phyloP scores from a whole-genome alignment of 2,797 vertebrate species.

The Myripristis jacobus region DNA sequence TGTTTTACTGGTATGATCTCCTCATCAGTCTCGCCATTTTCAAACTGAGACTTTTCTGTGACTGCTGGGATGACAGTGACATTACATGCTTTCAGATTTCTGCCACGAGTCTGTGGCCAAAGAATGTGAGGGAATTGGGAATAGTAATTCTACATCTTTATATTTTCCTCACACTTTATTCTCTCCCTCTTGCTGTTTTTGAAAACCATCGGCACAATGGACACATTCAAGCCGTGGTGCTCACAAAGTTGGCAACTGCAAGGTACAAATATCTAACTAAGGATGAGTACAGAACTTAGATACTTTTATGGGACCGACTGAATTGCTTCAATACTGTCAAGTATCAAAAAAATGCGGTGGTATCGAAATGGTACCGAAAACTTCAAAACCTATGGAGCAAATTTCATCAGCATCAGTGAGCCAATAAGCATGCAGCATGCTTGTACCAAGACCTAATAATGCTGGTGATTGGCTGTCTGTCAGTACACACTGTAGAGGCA shows the following conservation, averaged over 20 bases:
- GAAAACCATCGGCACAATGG: constrained; percentile 3
- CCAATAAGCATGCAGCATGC: too few relatives aligned
- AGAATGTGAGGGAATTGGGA: constrained; percentile 24
- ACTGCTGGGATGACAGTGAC: constrained; percentile 13
- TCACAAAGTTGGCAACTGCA: background rate
- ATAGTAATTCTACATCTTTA: background rate
- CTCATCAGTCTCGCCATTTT: constrained; percentile 21
- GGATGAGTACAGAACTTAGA: too few relatives aligned
- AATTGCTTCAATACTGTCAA: too few relatives aligned
- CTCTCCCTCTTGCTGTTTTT: background rate
- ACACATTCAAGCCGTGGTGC: background rate
- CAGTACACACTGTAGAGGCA: too few relatives aligned
- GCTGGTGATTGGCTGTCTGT: too few relatives aligned
- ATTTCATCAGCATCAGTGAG: too few relatives aligned
- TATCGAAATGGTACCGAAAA: too few relatives aligned
- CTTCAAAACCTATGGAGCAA: too few relatives aligned
- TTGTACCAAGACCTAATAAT: too few relatives aligned
- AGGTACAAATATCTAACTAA: background rate
- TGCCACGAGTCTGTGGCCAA: constrained; percentile 33
- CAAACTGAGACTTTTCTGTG: constrained; percentile 32
- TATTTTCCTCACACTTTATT: constrained; percentile 19
- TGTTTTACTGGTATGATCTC: constrained; percentile 27
- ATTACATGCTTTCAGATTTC: constrained; percentile 30
- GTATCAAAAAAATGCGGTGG: too few relatives aligned
- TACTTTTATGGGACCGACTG: too few relatives aligned